Evolutionary conservation across 2,797 vertebrate species (phyloP).

Genomic region (Propithecus deckenii): DNA sequence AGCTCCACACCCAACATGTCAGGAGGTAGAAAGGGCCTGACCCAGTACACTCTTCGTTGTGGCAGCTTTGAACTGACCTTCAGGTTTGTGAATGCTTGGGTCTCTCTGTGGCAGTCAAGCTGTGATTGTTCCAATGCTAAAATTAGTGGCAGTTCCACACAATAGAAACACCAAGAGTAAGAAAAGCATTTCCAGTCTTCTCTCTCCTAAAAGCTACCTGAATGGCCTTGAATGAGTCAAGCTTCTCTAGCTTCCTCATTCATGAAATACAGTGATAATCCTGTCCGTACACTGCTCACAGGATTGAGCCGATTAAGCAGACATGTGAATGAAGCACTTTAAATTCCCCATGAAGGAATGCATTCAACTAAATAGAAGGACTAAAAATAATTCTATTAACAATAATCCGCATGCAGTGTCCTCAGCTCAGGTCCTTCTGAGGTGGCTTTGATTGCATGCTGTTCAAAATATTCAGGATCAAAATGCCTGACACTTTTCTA

Average conservation of each 20-base stretch:
- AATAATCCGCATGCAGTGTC: background rate
- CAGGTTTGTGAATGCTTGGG: background rate
- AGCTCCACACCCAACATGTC: background rate
- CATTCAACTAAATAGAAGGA: constrained; percentile 38
- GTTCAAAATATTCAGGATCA: background rate
- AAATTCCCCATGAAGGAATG: constrained; percentile 69
- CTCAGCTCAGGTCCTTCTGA: background rate
- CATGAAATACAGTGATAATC: constrained; percentile 57
- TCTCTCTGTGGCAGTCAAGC: background rate
- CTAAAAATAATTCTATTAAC: constrained; percentile 68
- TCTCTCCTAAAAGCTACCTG: background rate
- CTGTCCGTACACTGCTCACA: background rate
- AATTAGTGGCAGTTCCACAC: background rate
- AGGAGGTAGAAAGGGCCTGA: background rate
- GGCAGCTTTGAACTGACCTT: background rate
- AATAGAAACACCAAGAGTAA: background rate
- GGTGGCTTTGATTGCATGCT: background rate
- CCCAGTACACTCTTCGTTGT: background rate
- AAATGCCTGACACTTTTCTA: background rate
- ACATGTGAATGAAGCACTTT: constrained; percentile 69
- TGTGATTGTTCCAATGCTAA: background rate
- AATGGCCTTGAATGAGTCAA: background rate
- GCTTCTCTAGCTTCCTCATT: constrained; percentile 34
- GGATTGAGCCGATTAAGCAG: constrained; percentile 30
- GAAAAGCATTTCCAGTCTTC: background rate